Evolutionary conservation across 1,140 invertebrate genomes (phyloP), one percentile per base, ranked within the genome.

Genomic region (Drosophila elegans): DNA sequence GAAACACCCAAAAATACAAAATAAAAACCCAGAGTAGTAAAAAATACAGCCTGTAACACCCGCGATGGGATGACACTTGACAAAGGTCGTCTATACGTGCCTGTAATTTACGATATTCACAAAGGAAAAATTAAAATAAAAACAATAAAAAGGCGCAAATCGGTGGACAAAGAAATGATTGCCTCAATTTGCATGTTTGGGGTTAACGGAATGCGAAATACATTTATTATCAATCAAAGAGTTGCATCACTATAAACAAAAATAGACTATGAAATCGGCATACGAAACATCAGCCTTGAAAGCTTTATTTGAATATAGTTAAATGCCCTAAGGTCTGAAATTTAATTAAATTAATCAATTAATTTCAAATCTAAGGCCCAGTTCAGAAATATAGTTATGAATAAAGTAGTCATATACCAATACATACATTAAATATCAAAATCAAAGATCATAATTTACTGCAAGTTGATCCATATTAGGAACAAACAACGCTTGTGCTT

Each of bases 1-100:
- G 36, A 88, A 81, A 85, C 71, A 52, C 56, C 57, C 66, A 82
- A 81, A 81, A 86, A 72, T 27, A 42, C 12, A 42, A 71, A 49
- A 57, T 55, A 44, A 49, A 49, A 48, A 38, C 42, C 60, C 32
- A 56, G 32, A 25, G 38, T 32, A 38, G 32, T 45, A 21, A 29
- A 21, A 49, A 46, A 44, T 0, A 25, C 12, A 21, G 62, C 62
- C 75, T 45, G 74, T 56, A 80, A 81, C 68, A 56, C 52, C 39
- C 38, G 54, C 48, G 27, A 29, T 13, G 61, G 48, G 60, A 45
- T 66, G 69, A 59, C 64, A 46, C 60, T 49, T 56, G 73, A 67
- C 27, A 59, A 75, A 46, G 60, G 67, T 52, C 60, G 54, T 7
- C 25, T 60, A 55, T 72, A 86, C 82, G 83, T 86, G 83, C 46